These are phyloP conservation scores for Diglossa cyanea DNA, from an alignment of 2,797 vertebrate species.

Conservation along the genomic window DNA sequence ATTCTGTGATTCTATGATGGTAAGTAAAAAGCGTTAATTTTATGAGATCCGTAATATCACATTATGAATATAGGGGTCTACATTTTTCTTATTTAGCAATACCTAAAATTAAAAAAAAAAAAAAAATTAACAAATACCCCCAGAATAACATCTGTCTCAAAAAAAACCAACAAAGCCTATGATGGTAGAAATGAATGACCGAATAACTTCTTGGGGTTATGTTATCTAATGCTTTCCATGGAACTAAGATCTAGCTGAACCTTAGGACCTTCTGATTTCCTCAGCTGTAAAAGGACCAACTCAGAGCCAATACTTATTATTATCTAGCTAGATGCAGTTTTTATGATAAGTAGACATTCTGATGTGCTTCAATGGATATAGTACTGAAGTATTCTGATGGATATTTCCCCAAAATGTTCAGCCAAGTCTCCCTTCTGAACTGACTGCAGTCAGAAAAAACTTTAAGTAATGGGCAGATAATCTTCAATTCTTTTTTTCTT, in stretches of 20 bases:
- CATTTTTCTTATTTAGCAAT: neutral
- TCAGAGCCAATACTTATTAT: neutral
- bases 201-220: neutral
- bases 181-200: neutral
- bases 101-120: neutral
- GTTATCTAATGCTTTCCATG: neutral
- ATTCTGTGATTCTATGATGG: neutral
- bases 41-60: neutral
- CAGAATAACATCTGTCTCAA: neutral
- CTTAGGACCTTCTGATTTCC: neutral
- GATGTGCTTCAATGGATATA: neutral
- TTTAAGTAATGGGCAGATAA: neutral
- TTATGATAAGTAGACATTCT: neutral
- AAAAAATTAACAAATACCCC: accelerated
- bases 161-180: neutral
- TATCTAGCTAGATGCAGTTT: neutral
- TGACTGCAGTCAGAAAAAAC: neutral
- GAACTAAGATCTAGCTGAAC: neutral
- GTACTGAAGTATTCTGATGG: neutral
- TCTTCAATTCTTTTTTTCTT: neutral
- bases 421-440: neutral
- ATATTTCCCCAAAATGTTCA: neutral
- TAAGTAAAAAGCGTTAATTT: neutral
- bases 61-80: neutral
- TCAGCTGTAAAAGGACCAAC: neutral